These are phyloP conservation scores for Aldrovandia affinis DNA, from an alignment of 2,797 vertebrate species.

Conservation along the genomic window DNA sequence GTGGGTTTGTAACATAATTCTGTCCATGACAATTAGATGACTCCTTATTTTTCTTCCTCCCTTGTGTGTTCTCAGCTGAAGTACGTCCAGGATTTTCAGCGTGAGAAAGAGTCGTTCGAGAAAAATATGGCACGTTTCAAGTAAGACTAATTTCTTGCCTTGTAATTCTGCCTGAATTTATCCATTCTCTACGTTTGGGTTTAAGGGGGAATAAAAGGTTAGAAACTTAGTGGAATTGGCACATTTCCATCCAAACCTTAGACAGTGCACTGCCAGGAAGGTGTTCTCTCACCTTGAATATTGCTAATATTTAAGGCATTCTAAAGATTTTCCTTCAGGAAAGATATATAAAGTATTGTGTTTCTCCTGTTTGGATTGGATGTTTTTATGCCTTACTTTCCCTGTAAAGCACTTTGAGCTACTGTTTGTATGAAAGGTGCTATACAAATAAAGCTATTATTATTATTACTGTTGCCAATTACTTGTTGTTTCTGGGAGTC, in stretches of 20 bases:
- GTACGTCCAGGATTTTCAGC: constrained; percentile 44
- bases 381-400: no score
- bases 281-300: neutral
- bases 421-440: no score
- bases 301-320: neutral
- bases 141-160: constrained; percentile 20
- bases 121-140: constrained; percentile 47
- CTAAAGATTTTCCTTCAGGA: neutral
- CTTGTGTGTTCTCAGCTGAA: constrained; percentile 30
- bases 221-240: neutral
- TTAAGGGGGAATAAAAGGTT: neutral
- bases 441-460: no score
- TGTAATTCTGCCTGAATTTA: neutral
- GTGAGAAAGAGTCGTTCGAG: constrained; percentile 41
- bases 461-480: neutral
- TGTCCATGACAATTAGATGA: neutral
- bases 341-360: neutral
- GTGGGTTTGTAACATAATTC: no score
- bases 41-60: neutral
- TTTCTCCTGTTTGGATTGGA: neutral
- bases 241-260: neutral
- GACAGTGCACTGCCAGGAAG: neutral
- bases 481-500: neutral
- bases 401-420: no score
- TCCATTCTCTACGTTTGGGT: neutral